Conservation (phyloP, 2,113 vertebrate genomes). For the Brachyhypopomus gauderio region DNA sequence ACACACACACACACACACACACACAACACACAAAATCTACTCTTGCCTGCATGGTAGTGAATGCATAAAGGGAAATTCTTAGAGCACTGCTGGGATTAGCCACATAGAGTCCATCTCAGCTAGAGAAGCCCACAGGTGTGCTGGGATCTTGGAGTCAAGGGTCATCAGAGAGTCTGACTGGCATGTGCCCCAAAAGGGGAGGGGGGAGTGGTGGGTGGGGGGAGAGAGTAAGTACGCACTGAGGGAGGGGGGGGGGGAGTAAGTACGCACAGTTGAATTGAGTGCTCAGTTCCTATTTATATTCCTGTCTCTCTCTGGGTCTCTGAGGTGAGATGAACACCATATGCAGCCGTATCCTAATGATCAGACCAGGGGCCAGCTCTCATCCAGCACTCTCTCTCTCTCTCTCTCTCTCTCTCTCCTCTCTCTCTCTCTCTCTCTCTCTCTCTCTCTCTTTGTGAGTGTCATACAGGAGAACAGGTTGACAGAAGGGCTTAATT, state of each 20-base stretch:
- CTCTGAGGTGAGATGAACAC: conserved; percentile 27
- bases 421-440: conserved; percentile 18
- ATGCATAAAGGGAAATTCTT: conserved; percentile 38
- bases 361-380: conserved; percentile 46
- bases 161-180: conserved; percentile 38
- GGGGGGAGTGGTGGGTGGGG: background rate
- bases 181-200: conserved; percentile 1
- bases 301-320: conserved; percentile 12
- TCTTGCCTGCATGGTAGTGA: background rate
- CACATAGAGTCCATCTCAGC: conserved; percentile 11
- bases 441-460: conserved; percentile 30
- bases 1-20: too few species aligned
- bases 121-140: conserved; percentile 33
- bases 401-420: conserved; percentile 5
- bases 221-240: conserved; percentile 14
- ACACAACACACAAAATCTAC: conserved; percentile 3
- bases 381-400: conserved; percentile 21
- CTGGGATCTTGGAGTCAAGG: conserved; percentile 32
- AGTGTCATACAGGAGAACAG: conserved; percentile 57
- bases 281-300: conserved; percentile 26
- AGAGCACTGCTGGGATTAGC: conserved; percentile 41
- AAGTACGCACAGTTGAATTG: conserved; percentile 36
- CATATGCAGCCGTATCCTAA: conserved; percentile 46
- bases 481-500: conserved; percentile 63
- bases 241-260: conserved; percentile 5